Evolutionary conservation across 2,113 vertebrate species (phyloP).

Genomic region (Prunella fulvescens): DNA sequence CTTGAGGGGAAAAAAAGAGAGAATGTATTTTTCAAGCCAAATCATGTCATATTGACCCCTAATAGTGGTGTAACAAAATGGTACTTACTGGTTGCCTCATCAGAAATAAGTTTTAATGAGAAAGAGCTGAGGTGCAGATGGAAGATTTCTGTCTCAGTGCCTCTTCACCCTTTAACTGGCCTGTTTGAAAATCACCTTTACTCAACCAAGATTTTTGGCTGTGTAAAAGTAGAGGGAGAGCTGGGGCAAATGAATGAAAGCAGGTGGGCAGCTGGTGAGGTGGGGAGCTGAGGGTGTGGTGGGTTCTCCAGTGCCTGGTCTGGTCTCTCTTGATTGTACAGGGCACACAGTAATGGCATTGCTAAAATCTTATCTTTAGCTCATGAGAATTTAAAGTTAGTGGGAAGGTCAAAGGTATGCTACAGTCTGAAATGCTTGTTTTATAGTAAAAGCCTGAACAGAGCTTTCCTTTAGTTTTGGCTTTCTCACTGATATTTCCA

Average conservation of each 20-base stretch:
- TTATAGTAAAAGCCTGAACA: neutral
- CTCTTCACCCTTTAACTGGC: neutral
- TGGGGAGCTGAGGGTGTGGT: accelerated
- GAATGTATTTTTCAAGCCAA: neutral
- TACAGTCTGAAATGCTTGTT: neutral
- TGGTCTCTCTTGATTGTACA: neutral
- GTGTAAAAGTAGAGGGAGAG: neutral
- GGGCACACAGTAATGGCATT: accelerated
- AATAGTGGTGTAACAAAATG: accelerated
- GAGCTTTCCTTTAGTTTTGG: neutral
- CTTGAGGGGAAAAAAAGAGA: accelerated
- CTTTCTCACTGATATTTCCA: neutral
- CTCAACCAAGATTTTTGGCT: neutral
- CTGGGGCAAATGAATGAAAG: accelerated
- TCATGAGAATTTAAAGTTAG: neutral
- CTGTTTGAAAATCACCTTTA: neutral
- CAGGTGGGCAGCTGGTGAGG: accelerated
- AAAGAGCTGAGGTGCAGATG: accelerated
- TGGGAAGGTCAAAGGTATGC: accelerated
- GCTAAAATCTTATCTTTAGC: neutral
- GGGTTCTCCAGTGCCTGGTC: accelerated
- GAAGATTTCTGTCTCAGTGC: neutral
- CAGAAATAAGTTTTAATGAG: neutral
- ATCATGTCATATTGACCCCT: accelerated
- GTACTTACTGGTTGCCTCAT: neutral